Evolutionary conservation across 2,888 invertebrate genomes (phyloP), one percentile per base, ranked within the genome.

Genomic region (Coelogynopora nodosa): DNA sequence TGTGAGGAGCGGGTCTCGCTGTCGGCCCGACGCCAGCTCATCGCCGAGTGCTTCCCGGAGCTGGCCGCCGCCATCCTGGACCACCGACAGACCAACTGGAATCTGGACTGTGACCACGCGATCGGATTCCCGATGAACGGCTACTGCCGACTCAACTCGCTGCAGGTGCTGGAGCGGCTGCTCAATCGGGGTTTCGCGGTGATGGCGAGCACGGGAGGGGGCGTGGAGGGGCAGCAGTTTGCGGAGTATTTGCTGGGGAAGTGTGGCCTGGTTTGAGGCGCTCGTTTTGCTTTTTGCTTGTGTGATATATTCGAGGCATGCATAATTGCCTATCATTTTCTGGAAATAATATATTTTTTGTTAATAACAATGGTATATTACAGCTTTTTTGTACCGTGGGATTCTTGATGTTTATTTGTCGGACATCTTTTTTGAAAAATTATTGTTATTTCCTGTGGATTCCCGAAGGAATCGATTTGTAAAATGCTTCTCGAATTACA

Each of bases 191-290:
- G 95, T 85, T 96, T 96, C 92, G 93, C 93, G 89, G 94, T 96
- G 87, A 94, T 94, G 84, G 95, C 96, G 30, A 95, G 95, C 90
- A 95, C 95, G 89, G 96, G 96, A 0, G 95, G 95, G 27, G 95
- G 95, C 0, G 95, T 96, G 67, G 96, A 96, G 90, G 95, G 95
- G 0, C 96, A 96, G 90, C 96, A 96, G 92, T 96, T 96, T 93
- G 95, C 95, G 90, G 96, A 96, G 93, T 96, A 96, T 92, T 93
- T 96, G 90, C 95, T 96, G 23, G 67, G 67, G 27, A 85, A 84
- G 84, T 18, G 10, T 13, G 49, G 49, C 5, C 5, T 18, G 49
- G 49, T 18, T 49, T 49, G 49, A 49, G 49, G 10, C 18, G 49
- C 18, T 49, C 18, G 49, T 49, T 49, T 49, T 5, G 49, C 49